Evolutionary conservation across 2,797 vertebrate genomes (phyloP), one percentile per base, ranked within the genome.

Genomic region (Propithecus deckenii): DNA sequence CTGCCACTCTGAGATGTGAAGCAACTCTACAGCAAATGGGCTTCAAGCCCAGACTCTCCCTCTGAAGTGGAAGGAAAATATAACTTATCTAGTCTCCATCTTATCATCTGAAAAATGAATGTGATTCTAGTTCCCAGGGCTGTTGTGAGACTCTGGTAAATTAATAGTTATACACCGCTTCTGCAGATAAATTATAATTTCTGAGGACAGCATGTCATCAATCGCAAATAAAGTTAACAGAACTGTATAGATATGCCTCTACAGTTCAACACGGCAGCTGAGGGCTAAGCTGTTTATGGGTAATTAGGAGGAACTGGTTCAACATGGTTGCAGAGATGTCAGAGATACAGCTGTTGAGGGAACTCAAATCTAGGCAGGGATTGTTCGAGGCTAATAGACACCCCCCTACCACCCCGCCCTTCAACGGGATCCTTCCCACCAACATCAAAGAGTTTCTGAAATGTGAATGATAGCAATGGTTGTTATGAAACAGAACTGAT

Each of bases 261-360:
- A 2, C 4, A 7, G 14, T 28, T 78, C 7, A 46, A 52, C 84
- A 80, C 28, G 28, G 41, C 79, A 95, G n/a, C 0, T 1, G 93
- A 97, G 75, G 18, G 59, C 75, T 86, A 94, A 97, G 23, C 15
- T 59, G 0, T 78, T 81, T 84, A 46, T 67, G 69, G 28, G 28
- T 78, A 63, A 94, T 92, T 94, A 86, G 76, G 1, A 23, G n/a
- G 22, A 86, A 72, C 96, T 94, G 90, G 97, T 95, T 85, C 94
- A 97, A 91, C 85, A 89, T 10, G 48, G 46, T 57, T 94, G 50
- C 96, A 59, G 91, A 65, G 4, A 74, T 86, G 83, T n/a, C 30
- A 7, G 72, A 95, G 78, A 15, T 23, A 80, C 2, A 63, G 90
- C 30, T 76, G 52, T 43, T 86, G 87, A 30, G 57, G 91, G 97